These are phyloP conservation scores for Sinelater perroti DNA, from an alignment of 2,888 invertebrate species.

Conservation along the genomic window DNA sequence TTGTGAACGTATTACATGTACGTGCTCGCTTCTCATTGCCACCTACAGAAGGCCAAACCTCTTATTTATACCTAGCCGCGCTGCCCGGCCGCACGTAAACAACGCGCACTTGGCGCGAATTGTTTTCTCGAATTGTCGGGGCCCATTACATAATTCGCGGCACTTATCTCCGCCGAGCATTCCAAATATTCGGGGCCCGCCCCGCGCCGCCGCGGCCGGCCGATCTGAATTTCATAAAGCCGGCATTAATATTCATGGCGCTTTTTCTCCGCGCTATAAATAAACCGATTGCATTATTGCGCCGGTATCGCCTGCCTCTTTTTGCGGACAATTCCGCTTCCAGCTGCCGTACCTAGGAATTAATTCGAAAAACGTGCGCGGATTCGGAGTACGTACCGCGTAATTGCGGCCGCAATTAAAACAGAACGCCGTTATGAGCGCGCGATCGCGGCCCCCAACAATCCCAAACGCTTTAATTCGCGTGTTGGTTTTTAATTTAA, in stretches of 20 bases:
- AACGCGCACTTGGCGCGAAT: constrained; percentile 36
- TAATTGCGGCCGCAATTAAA: constrained; percentile 2
- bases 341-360: background rate
- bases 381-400: background rate
- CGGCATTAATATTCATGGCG: too few species aligned
- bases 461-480: constrained; percentile 11
- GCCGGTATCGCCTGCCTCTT: too few species aligned
- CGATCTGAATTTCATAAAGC: too few species aligned
- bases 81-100: constrained; percentile 25
- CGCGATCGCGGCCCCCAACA: constrained; percentile 3
- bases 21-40: constrained; percentile 42
- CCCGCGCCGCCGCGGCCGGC: too few species aligned
- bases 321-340: background rate
- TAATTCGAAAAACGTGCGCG: constrained; percentile 7
- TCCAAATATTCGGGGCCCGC: constrained; percentile 4
- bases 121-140: constrained; percentile 25
- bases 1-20: constrained; percentile 34
- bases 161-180: constrained; percentile 1
- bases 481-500: constrained; percentile 14
- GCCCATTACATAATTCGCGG: constrained; percentile 26
- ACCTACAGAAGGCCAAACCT: constrained; percentile 43
- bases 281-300: too few species aligned
- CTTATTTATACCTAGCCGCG: constrained; percentile 35
- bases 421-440: constrained; percentile 6
- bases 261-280: too few species aligned